phyloP scores from a whole-genome alignment of 2,888 invertebrate genomes.

The Nectonema munidae region DNA sequence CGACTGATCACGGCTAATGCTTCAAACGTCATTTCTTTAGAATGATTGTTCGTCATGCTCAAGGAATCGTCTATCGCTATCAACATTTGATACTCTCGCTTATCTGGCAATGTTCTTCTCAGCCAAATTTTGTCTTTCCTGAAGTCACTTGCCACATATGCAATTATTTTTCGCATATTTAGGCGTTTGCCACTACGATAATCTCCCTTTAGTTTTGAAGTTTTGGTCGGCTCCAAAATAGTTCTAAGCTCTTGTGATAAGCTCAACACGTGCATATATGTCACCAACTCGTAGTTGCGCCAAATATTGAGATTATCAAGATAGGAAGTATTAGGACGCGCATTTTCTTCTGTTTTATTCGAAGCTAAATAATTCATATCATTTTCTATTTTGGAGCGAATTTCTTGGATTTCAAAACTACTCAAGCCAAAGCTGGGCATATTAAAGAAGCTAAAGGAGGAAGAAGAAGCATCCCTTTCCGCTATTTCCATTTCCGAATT shows the following conservation, averaged over 20 bases:
- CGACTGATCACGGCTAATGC: slow-evolving; percentile 55
- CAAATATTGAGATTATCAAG: slow-evolving; percentile 19
- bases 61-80: slow-evolving; percentile 82
- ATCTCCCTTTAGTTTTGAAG: slow-evolving; percentile 45
- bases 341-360: slow-evolving; percentile 17
- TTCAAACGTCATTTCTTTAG: slow-evolving; percentile 43
- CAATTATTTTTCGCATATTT: slow-evolving; percentile 88
- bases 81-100: slow-evolving; percentile 72
- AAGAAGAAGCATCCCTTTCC: too few relatives aligned
- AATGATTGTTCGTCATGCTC: slow-evolving; percentile 29
- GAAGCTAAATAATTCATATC: slow-evolving; percentile 9
- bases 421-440: too few relatives aligned
- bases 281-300: slow-evolving; percentile 23
- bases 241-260: slow-evolving; percentile 67
- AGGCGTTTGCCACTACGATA: slow-evolving; percentile 76
- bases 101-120: slow-evolving; percentile 63
- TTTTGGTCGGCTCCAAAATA: slow-evolving; percentile 70
- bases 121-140: slow-evolving; percentile 97
- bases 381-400: too few relatives aligned
- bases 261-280: slow-evolving; percentile 35
- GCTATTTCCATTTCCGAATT: too few relatives aligned
- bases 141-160: slow-evolving; percentile 92
- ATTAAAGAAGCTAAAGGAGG: too few relatives aligned
- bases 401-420: too few relatives aligned
- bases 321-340: slow-evolving; percentile 16